Evolutionary conservation across 2,888 invertebrate species (phyloP).

Genomic region (Exephanes ischioxanthus): DNA sequence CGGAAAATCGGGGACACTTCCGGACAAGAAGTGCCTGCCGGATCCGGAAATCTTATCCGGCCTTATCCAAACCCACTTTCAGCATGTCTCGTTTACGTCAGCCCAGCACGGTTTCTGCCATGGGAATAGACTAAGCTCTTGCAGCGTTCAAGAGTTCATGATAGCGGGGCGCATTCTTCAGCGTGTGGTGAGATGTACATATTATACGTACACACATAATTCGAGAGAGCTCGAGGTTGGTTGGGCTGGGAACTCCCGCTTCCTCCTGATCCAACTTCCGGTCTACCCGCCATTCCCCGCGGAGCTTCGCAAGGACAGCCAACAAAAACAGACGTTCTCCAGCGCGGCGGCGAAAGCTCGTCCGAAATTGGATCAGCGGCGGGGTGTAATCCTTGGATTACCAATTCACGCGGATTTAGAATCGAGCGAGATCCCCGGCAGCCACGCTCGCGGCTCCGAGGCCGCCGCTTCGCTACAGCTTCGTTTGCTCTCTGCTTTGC

Average conservation of each 20-base stretch:
- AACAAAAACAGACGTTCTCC: constrained; percentile 67
- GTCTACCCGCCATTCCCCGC: constrained; percentile 36
- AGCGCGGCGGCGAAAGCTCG: constrained; percentile 60
- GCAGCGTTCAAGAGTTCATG: neutral
- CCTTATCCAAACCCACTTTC: no score
- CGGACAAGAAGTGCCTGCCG: no score
- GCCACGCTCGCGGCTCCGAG: constrained; percentile 46
- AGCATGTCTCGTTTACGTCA: no score
- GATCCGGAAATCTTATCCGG: no score
- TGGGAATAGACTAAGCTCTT: neutral
- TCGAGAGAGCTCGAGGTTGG: neutral
- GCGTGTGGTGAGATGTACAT: constrained; percentile 36
- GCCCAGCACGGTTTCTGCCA: no score
- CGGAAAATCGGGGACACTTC: no score
- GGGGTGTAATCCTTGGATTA: constrained; percentile 72
- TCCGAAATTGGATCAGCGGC: constrained; percentile 71
- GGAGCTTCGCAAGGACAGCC: constrained; percentile 46
- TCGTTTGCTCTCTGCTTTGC: constrained; percentile 61
- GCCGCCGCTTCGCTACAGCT: constrained; percentile 46
- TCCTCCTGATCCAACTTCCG: constrained; percentile 26
- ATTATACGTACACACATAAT: neutral
- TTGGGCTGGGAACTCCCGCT: constrained; percentile 22
- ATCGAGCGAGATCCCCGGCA: constrained; percentile 59
- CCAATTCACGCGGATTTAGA: constrained; percentile 71
- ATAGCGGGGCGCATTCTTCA: neutral